Conservation (phyloP, 2,113 vertebrate species). For the Mormoops blainvillei region DNA sequence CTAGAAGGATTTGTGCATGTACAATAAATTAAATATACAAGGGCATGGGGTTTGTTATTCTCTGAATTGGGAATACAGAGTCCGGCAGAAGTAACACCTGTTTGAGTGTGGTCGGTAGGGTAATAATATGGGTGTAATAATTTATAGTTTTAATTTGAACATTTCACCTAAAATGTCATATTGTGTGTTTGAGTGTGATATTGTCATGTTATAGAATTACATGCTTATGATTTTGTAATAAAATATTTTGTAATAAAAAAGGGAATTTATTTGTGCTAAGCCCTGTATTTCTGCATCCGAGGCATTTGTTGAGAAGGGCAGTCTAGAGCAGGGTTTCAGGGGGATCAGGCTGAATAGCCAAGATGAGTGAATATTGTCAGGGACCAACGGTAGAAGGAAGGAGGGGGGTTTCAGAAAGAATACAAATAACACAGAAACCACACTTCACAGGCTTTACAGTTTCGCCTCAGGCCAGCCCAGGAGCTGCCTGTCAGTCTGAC, state of each 20-base stretch:
- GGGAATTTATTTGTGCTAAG: too few relatives aligned
- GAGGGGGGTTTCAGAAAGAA: not conserved
- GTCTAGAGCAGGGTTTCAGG: not conserved
- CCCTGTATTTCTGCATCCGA: not conserved
- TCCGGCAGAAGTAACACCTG: too few relatives aligned
- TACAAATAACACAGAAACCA: not conserved
- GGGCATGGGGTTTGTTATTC: not conserved
- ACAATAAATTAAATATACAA: not conserved
- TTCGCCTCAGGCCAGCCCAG: conserved; percentile 37
- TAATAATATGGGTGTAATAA: too few relatives aligned
- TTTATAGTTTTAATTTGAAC: too few relatives aligned
- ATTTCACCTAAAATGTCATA: too few relatives aligned
- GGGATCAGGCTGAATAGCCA: not conserved
- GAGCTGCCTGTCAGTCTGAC: not conserved
- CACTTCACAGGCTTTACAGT: conserved; percentile 1
- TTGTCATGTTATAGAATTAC: too few relatives aligned
- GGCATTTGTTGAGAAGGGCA: not conserved
- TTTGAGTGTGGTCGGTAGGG: too few relatives aligned
- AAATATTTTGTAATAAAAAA: too few relatives aligned
- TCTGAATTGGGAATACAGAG: not conserved
- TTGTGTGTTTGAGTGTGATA: too few relatives aligned
- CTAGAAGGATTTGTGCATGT: not conserved
- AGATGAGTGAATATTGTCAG: not conserved
- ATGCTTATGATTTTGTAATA: too few relatives aligned
- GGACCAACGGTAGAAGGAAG: not conserved